A percentile compares a stretch with the other conserved stretches of the same genome.
Conservation (phyloP, 2,113 vertebrate genomes). For the Balaeniceps rex region DNA sequence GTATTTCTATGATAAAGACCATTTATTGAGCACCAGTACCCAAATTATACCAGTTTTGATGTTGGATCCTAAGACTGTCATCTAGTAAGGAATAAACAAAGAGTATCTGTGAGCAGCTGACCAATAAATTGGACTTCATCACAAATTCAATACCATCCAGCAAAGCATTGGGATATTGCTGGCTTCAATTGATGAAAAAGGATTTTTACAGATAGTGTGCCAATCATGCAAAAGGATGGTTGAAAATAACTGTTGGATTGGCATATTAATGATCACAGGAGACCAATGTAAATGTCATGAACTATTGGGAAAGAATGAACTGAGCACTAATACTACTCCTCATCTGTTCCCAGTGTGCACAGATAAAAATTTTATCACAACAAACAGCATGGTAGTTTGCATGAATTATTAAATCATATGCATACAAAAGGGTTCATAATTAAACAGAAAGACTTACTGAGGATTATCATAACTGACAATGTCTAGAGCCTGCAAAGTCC, state of each 20-base stretch:
- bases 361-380: constrained; percentile 73
- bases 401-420: constrained; percentile 72
- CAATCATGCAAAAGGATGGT: constrained; percentile 46
- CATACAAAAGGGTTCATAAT: constrained; percentile 53
- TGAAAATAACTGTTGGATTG: constrained; percentile 53
- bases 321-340: constrained; percentile 15
- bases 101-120: constrained; percentile 29
- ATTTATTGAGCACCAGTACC: constrained; percentile 42
- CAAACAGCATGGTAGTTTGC: constrained; percentile 61
- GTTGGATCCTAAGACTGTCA: constrained; percentile 12
- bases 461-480: constrained; percentile 58
- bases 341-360: constrained; percentile 44
- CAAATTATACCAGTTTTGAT: constrained; percentile 19
- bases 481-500: constrained; percentile 38
- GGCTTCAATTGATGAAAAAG: constrained; percentile 33
- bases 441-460: constrained; percentile 57
- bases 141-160: constrained; percentile 6
- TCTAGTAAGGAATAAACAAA: constrained; percentile 41
- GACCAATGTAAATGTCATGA: constrained; percentile 65
- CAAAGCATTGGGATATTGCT: constrained; percentile 10
- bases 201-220: constrained; percentile 42
- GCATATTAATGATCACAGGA: constrained; percentile 63
- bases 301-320: constrained; percentile 68
- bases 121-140: constrained; percentile 41
- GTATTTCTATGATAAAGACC: constrained; percentile 56